These are phyloP conservation scores for Temnothorax unifasciatus DNA, from an alignment of 2,888 invertebrate genomes.

Conservation along the genomic window DNA sequence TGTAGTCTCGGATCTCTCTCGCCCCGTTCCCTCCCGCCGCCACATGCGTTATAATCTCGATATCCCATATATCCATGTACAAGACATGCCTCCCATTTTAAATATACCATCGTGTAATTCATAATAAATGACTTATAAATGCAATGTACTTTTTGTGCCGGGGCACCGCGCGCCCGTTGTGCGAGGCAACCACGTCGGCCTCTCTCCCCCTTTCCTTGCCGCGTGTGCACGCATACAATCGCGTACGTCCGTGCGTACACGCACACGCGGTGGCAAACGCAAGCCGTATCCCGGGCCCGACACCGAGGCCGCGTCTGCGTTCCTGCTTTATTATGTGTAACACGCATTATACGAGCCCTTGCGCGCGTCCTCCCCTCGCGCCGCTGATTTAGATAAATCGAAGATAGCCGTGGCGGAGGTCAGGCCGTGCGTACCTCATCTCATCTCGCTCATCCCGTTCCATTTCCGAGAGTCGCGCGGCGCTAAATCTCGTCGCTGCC, in stretches of 20 bases:
- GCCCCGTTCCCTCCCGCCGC: slow-evolving; percentile 35
- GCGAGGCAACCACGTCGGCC: slow-evolving; percentile 71
- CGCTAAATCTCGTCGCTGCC: slow-evolving; percentile 46
- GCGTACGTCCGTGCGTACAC: slow-evolving; percentile 20
- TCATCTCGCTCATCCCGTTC: slow-evolving; percentile 48
- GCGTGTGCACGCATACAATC: slow-evolving; percentile 11
- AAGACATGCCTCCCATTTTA: slow-evolving; percentile 85
- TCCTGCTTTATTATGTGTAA: slow-evolving; percentile 78
- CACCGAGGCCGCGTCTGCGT: slow-evolving; percentile 64
- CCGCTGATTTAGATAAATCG: slow-evolving; percentile 81
- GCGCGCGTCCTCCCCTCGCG: slow-evolving; percentile 49
- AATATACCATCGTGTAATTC: slow-evolving; percentile 86
- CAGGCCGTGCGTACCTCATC: slow-evolving; percentile 53
- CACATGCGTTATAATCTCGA: slow-evolving; percentile 86
- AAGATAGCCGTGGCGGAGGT: slow-evolving; percentile 65
- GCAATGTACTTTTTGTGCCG: slow-evolving; percentile 82
- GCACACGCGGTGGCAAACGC: slow-evolving; percentile 45
- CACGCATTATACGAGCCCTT: slow-evolving; percentile 74
- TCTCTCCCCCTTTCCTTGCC: slow-evolving; percentile 50
- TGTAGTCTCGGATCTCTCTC: slow-evolving; percentile 75
- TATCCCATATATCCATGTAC: slow-evolving; percentile 86
- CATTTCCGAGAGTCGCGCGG: slow-evolving; percentile 51
- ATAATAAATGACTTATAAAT: slow-evolving; percentile 86
- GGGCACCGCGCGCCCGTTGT: slow-evolving; percentile 75
- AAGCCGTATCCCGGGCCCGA: slow-evolving; percentile 67